A percentile compares a stretch with the other conserved stretches of the same genome.
Evolutionary conservation across 2,888 invertebrate species (phyloP).

Genomic region (Allolobophora icterica): DNA sequence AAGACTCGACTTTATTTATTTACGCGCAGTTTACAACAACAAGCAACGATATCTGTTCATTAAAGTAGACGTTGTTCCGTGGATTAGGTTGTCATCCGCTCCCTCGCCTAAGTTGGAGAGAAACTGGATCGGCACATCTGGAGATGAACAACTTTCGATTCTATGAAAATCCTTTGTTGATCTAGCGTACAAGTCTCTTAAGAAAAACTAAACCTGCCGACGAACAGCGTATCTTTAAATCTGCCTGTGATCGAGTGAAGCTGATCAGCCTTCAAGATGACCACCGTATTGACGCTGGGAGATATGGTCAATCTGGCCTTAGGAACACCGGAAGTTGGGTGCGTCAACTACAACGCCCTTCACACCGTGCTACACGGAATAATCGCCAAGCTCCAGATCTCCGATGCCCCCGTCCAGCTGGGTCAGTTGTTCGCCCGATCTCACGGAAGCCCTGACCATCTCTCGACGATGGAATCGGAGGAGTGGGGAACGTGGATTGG

Average conservation of each 20-base stretch:
- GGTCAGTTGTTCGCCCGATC: background rate
- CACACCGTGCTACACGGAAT: background rate
- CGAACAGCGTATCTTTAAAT: background rate
- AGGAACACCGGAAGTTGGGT: conserved; percentile 6
- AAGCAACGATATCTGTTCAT: no score
- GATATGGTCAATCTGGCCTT: background rate
- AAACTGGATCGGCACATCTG: no score
- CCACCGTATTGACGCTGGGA: background rate
- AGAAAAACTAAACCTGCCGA: background rate
- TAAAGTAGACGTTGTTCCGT: no score
- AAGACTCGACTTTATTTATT: no score
- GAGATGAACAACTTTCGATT: no score
- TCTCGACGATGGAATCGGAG: background rate
- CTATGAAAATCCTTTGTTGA: no score
- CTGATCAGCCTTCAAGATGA: background rate
- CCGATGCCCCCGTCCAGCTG: background rate
- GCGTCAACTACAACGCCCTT: conserved; percentile 19
- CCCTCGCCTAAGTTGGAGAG: no score
- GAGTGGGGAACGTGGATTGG: background rate
- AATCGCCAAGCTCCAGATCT: background rate
- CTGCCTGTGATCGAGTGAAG: background rate
- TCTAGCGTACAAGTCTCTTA: no score
- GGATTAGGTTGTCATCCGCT: no score
- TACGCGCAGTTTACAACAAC: no score
- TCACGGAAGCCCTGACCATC: background rate